phyloP scores from a whole-genome alignment of 2,888 invertebrate genomes.

The Chymomyza procnemis region DNA sequence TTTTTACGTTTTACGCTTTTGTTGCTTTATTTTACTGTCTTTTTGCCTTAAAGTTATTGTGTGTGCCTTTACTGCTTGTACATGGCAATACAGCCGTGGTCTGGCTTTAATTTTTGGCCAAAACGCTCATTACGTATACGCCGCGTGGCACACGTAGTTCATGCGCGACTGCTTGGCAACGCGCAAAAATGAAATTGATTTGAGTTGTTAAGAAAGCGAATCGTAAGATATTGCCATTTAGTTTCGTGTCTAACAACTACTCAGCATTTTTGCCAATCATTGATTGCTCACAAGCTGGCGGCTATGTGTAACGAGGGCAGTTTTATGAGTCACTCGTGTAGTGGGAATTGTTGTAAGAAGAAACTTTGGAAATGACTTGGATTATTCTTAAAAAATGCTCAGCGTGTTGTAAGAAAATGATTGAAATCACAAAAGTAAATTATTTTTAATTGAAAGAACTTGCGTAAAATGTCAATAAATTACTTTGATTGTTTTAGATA shows the following conservation, averaged over 20 bases:
- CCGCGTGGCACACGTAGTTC: conserved; percentile 56
- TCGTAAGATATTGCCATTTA: conserved; percentile 8
- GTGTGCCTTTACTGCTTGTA: neutral
- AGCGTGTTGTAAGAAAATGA: too few relatives aligned
- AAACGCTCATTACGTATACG: conserved; percentile 68
- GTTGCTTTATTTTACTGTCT: conserved; percentile 35
- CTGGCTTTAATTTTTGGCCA: conserved; percentile 21
- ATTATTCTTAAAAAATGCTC: too few relatives aligned
- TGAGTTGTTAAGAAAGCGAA: conserved; percentile 30
- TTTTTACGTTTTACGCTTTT: conserved; percentile 32
- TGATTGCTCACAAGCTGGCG: conserved; percentile 33
- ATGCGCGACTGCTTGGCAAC: conserved; percentile 41
- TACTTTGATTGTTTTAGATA: too few relatives aligned
- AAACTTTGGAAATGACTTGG: too few relatives aligned
- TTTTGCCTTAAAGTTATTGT: conserved; percentile 38
- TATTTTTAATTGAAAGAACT: too few relatives aligned
- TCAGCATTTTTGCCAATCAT: conserved; percentile 5
- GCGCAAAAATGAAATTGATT: conserved; percentile 57
- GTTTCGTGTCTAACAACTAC: neutral
- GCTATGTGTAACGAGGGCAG: neutral
- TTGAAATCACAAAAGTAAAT: too few relatives aligned
- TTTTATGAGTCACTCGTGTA: too few relatives aligned
- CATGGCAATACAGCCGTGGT: neutral
- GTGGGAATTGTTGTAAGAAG: too few relatives aligned
- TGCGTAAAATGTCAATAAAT: too few relatives aligned